phyloP scores from a whole-genome alignment of 2,888 invertebrate genomes.

The Callyntrura guangdongensis region DNA sequence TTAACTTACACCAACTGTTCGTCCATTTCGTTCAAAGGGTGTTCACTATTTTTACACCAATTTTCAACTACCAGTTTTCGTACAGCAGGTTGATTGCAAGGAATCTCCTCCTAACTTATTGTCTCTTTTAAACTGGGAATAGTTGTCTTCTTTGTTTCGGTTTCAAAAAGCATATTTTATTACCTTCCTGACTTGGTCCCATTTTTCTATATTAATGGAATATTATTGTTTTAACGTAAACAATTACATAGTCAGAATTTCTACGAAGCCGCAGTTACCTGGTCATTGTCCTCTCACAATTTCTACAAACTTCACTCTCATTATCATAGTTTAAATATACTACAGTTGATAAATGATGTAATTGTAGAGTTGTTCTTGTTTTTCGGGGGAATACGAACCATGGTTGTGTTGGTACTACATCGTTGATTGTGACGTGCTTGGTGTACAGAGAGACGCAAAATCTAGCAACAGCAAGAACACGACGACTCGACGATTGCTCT shows the following conservation, averaged over 20 bases:
- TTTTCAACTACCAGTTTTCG: neutral
- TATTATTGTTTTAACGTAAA: too few relatives aligned
- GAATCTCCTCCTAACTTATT: too few relatives aligned
- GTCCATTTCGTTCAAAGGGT: too few relatives aligned
- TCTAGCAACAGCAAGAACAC: conserved; percentile 37
- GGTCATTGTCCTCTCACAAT: conserved; percentile 22
- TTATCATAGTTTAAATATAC: neutral
- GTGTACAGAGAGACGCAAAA: neutral
- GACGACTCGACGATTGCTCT: conserved; percentile 58
- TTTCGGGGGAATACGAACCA: conserved; percentile 65
- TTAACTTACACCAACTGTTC: too few relatives aligned
- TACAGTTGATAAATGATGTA: neutral
- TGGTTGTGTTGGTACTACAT: neutral
- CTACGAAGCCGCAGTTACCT: neutral
- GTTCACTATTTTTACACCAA: too few relatives aligned
- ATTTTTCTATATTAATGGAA: too few relatives aligned
- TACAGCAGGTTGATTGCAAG: neutral
- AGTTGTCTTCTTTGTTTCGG: too few relatives aligned
- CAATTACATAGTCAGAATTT: too few relatives aligned
- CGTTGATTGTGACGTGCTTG: conserved; percentile 19
- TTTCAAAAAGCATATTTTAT: too few relatives aligned
- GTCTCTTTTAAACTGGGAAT: too few relatives aligned
- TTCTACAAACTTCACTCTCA: neutral
- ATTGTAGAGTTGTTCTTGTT: neutral
- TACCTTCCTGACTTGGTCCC: too few relatives aligned